Evolutionary conservation across 2,888 invertebrate species (phyloP).

Genomic region (Drosophila paracracens): DNA sequence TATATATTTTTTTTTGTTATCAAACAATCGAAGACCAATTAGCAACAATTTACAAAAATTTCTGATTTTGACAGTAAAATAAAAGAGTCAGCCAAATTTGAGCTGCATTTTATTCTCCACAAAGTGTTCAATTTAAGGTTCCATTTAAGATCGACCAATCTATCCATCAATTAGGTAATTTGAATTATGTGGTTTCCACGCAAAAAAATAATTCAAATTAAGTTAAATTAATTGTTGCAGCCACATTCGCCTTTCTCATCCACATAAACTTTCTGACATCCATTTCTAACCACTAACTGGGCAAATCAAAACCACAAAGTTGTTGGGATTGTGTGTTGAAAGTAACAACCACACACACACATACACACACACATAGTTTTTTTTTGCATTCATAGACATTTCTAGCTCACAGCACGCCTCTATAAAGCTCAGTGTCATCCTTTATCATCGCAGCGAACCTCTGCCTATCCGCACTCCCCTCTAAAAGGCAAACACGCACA

Average conservation of each 20-base stretch:
- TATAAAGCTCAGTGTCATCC: conserved; percentile 30
- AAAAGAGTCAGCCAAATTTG: not conserved
- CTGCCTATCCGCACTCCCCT: not conserved
- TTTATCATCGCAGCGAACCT: conserved; percentile 16
- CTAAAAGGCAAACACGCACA: conserved; percentile 5
- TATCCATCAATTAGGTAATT: not conserved
- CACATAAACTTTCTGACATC: not conserved
- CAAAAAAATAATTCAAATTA: not conserved
- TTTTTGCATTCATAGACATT: conserved; percentile 2
- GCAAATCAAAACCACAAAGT: conserved; percentile 2
- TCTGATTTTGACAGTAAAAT: conserved; percentile 47
- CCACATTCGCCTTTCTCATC: not conserved
- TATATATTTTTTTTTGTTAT: conserved; percentile 31
- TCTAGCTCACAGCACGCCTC: not conserved
- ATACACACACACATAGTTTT: not conserved
- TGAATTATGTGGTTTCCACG: not conserved
- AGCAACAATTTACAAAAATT: conserved; percentile 41
- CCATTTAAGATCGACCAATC: not conserved
- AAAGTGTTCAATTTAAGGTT: not conserved
- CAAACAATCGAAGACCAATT: conserved; percentile 47
- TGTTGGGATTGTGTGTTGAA: not conserved
- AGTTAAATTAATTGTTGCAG: not conserved
- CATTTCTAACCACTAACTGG: not conserved
- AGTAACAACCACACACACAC: not conserved
- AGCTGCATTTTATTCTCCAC: not conserved